Base-by-base conservation (phyloP, 1,140 invertebrate genomes). In the Drosophila ercepeae region DNA sequence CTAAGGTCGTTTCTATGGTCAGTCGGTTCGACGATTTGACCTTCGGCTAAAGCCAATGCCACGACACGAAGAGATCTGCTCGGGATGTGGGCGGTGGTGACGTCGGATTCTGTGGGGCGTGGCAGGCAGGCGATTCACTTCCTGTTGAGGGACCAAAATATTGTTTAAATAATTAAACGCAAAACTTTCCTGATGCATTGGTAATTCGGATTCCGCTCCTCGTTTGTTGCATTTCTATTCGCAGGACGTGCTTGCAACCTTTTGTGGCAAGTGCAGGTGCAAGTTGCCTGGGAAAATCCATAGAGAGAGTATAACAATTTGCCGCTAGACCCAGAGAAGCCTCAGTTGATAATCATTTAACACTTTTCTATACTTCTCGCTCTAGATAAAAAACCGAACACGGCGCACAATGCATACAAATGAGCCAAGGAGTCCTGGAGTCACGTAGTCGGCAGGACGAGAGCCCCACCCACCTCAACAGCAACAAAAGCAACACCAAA, bases 1-100 rank as follows among this genome's bases (percentile, higher is more conserved):
- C 49, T 46, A 34, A 51, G 49, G 49, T 36, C 69, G 45, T 48
- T 60, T 29, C 49, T 52, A 32, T 44, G 41, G 52, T 42, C 67
- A 29, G 36, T 42, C 48, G 60, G 25, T 63, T 55, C 54, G 54
- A 46, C 21, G 16, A 64, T 73, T 64, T 74, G 77, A 61, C 78
- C 78, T 79, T 75, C 42, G 45, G 59, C 49, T 39, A 42, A 55
- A 60, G 67, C 73, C 81, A 84, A 86, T 76, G 60, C 54, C 72
- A 81, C 19, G 67, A 67, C 34, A 14, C 13, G 14, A 23, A 41
- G 51, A 9, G 25, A 5, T n/a, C n/a, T 34, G 34, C 29, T 32
- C 29, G 29, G 19, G 11, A 18, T 11, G 16, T n/a, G 6, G 57
- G 42, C 42, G 18, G 18, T 42, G 57, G 8, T 32, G 61, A 9